Percentiles rank a stretch among this genome's conserved stretches.
Evolutionary conservation across 2,888 invertebrate species (phyloP).

Genomic region (Hedychridium roseum): DNA sequence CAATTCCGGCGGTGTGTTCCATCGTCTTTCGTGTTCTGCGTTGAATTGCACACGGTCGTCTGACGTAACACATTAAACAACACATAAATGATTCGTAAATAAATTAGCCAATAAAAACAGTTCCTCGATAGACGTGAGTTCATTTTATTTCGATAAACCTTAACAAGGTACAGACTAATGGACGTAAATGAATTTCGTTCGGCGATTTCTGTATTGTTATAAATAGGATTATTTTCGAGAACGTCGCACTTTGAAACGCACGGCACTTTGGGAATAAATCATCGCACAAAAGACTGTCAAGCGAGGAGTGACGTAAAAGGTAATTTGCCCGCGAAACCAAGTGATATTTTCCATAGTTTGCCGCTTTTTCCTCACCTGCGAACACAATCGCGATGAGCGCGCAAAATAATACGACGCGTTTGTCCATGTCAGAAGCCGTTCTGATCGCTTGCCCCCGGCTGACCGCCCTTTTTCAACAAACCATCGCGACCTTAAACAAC

Average conservation of each 20-base stretch:
- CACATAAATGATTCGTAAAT: background rate
- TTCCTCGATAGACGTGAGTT: too few relatives aligned
- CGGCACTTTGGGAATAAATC: too few relatives aligned
- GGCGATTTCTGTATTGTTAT: too few relatives aligned
- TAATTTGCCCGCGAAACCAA: too few relatives aligned
- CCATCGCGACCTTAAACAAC: conserved; percentile 54
- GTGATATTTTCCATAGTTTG: too few relatives aligned
- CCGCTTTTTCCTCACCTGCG: conserved; percentile 42
- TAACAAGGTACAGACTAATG: too few relatives aligned
- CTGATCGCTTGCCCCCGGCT: conserved; percentile 37
- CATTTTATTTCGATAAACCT: too few relatives aligned
- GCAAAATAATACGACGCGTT: conserved; percentile 19
- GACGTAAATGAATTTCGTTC: too few relatives aligned
- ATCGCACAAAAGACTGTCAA: too few relatives aligned
- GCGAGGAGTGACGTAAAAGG: too few relatives aligned
- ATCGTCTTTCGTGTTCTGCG: conserved; percentile 41
- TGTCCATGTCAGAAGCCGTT: conserved; percentile 43
- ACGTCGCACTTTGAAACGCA: too few relatives aligned
- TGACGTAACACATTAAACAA: conserved; percentile 19
- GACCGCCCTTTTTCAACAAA: conserved; percentile 59
- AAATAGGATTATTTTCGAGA: too few relatives aligned
- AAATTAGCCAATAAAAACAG: background rate
- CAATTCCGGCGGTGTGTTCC: conserved; percentile 48
- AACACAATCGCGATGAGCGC: conserved; percentile 22
- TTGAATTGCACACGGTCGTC: conserved; percentile 40